phyloP scores from a whole-genome alignment of 1,140 invertebrate genomes.

The Cherax quadricarinatus region DNA sequence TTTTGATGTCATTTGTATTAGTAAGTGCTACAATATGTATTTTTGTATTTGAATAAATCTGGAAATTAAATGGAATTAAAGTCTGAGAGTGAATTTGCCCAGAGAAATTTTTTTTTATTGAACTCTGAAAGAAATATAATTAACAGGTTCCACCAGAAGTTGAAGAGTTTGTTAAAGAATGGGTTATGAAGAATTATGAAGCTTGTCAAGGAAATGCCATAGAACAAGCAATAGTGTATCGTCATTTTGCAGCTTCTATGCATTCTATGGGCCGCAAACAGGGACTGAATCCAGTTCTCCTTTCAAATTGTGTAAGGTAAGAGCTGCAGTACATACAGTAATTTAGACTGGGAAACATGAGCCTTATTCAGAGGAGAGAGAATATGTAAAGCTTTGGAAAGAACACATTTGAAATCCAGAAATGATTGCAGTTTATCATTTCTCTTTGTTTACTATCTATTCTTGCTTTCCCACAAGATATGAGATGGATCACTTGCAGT shows the following conservation, averaged over 20 bases:
- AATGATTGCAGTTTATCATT: too few relatives aligned
- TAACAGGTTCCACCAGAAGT: slow-evolving; percentile 68
- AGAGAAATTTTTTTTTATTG: background rate
- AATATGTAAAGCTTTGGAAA: too few relatives aligned
- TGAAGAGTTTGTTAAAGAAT: slow-evolving; percentile 72
- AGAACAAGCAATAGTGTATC: slow-evolving; percentile 72
- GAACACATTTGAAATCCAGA: too few relatives aligned
- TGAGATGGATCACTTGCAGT: too few relatives aligned
- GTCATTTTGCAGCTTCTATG: slow-evolving; percentile 72
- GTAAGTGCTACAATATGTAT: too few relatives aligned
- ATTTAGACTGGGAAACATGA: background rate
- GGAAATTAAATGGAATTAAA: background rate
- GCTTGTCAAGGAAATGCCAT: slow-evolving; percentile 63
- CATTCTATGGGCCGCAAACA: slow-evolving; percentile 69
- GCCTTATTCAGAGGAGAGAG: too few relatives aligned
- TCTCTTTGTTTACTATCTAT: too few relatives aligned
- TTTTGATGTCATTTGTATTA: too few relatives aligned
- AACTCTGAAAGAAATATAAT: background rate
- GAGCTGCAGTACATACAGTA: background rate
- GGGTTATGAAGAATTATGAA: slow-evolving; percentile 69
- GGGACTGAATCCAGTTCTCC: slow-evolving; percentile 71
- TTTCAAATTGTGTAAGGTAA: slow-evolving; percentile 73
- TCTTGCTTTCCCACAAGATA: too few relatives aligned
- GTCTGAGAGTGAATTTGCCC: too few relatives aligned
- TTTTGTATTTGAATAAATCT: background rate